A percentile compares a stretch with the other conserved stretches of the same genome.
phyloP scores from a whole-genome alignment of 2,113 vertebrate species.

The Brienomyrus longianalis region DNA sequence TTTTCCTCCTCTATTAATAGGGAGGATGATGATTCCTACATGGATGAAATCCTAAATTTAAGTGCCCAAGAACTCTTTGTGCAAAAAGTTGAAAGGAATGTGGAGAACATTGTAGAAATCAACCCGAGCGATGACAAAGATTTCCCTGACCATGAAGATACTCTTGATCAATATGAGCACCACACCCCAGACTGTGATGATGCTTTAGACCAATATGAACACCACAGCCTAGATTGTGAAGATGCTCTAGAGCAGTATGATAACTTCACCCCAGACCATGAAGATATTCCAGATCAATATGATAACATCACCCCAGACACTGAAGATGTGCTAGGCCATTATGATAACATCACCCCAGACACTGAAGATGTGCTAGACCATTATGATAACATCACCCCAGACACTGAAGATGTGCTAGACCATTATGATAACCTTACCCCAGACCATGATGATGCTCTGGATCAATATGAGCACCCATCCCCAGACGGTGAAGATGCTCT shows the following conservation, averaged over 20 bases:
- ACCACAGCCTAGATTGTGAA: not conserved
- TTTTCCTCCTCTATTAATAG: slow-evolving; percentile 70
- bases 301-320: not conserved
- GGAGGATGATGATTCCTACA: slow-evolving; percentile 66
- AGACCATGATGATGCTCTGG: not conserved
- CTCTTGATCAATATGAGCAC: slow-evolving; percentile 28
- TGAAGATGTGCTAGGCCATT: not conserved
- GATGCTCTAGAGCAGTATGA: not conserved
- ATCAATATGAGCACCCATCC: not conserved
- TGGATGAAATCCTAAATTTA: slow-evolving; percentile 56
- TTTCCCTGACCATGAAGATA: slow-evolving; percentile 46
- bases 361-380: not conserved
- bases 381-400: not conserved
- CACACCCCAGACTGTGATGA: slow-evolving; percentile 38
- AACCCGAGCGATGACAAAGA: slow-evolving; percentile 38
- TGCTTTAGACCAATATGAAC: slow-evolving; percentile 52
- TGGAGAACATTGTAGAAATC: slow-evolving; percentile 25
- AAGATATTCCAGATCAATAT: not conserved
- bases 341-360: not conserved
- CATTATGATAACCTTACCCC: not conserved
- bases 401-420: not conserved
- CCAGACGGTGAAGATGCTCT: not conserved
- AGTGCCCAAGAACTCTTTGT: slow-evolving; percentile 66
- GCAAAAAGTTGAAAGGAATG: slow-evolving; percentile 51
- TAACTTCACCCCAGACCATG: not conserved